These are phyloP conservation scores for Entomobrya multifasciata DNA, from an alignment of 2,888 invertebrate genomes.

Conservation along the genomic window DNA sequence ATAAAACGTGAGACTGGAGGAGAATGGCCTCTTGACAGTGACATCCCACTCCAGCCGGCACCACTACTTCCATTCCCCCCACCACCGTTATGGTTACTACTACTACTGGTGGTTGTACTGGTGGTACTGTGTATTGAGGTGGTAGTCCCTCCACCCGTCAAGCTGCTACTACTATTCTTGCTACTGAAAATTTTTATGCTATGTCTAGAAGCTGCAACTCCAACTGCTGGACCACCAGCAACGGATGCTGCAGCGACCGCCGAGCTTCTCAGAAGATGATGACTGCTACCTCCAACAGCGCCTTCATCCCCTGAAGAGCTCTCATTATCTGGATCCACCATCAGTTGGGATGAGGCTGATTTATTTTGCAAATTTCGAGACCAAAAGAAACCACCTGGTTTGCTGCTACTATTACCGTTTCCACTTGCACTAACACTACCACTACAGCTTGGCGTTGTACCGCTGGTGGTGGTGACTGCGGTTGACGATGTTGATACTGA, in stretches of 20 bases:
- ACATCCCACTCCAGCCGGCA: constrained; percentile 16
- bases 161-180: background rate
- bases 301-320: constrained; percentile 79
- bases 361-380: constrained; percentile 72
- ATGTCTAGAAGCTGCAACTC: background rate
- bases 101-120: too few relatives aligned
- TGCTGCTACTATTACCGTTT: constrained; percentile 10
- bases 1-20: constrained; percentile 39
- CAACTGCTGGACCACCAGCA: constrained; percentile 43
- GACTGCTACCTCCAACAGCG: constrained; percentile 4
- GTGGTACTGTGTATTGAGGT: background rate
- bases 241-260: constrained; percentile 39
- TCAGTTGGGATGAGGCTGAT: constrained; percentile 63
- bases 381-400: constrained; percentile 72
- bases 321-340: constrained; percentile 75
- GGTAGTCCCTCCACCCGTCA: background rate
- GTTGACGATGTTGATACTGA: background rate
- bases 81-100: constrained; percentile 1
- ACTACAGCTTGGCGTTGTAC: constrained; percentile 2
- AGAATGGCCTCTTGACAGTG: constrained; percentile 31
- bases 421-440: background rate
- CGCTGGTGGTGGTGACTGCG: background rate
- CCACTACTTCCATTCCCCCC: constrained; percentile 20
- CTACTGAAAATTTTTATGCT: background rate
- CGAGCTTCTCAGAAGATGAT: constrained; percentile 26